phyloP scores from a whole-genome alignment of 2,797 vertebrate species.

The Chelidonichthys spinosus region DNA sequence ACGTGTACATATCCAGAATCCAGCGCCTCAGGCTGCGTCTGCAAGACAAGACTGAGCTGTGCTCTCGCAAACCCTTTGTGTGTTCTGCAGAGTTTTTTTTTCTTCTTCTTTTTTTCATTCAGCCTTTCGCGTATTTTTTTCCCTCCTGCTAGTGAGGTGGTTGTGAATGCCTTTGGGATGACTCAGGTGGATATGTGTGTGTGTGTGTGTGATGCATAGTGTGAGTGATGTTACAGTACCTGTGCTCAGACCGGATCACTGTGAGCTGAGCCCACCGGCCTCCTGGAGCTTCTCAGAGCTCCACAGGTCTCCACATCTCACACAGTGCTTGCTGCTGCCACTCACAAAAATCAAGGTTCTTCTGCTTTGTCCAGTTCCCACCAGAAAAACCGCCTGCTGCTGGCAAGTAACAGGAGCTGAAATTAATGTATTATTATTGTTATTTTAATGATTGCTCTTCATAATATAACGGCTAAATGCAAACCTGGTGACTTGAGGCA shows the following conservation, averaged over 20 bases:
- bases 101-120: constrained; percentile 31
- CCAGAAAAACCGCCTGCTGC: constrained; percentile 45
- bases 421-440: not conserved
- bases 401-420: constrained; percentile 37
- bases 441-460: not conserved
- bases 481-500: not conserved
- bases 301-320: constrained; percentile 57
- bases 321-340: constrained; percentile 55
- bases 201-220: constrained; percentile 4
- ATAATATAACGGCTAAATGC: not conserved
- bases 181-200: constrained; percentile 60
- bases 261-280: constrained; percentile 53
- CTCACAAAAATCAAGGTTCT: constrained; percentile 62
- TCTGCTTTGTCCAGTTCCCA: constrained; percentile 62
- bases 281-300: constrained; percentile 52
- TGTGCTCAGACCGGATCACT: constrained; percentile 62
- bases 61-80: constrained; percentile 63
- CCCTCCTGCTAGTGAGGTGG: constrained; percentile 61
- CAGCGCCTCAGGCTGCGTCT: constrained; percentile 65
- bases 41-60: constrained; percentile 61
- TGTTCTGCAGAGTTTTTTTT: constrained; percentile 39
- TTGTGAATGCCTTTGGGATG: constrained; percentile 79
- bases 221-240: constrained; percentile 57
- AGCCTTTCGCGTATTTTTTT: constrained; percentile 32
- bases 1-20: constrained; percentile 50